Evolutionary conservation across 2,888 invertebrate genomes (phyloP).

Genomic region (Tenthredo distinguenda): DNA sequence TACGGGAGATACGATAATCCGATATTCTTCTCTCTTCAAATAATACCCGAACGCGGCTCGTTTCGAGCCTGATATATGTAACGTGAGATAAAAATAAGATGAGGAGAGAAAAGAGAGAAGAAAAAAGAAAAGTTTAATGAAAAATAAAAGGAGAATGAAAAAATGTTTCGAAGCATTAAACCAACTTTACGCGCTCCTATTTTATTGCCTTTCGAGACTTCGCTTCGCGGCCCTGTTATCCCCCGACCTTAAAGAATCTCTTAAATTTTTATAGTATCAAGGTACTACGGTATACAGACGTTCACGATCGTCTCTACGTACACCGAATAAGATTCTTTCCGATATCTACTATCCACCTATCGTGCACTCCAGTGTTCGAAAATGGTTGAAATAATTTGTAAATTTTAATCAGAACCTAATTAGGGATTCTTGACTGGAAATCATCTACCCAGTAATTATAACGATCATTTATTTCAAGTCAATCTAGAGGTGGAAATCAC

Average conservation of each 20-base stretch:
- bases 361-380: neutral
- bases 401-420: conserved; percentile 15
- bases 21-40: neutral
- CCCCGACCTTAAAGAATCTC: conserved; percentile 17
- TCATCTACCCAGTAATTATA: neutral
- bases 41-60: neutral
- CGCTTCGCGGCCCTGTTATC: neutral
- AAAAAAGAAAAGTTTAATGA: neutral
- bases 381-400: neutral
- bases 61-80: conserved; percentile 6
- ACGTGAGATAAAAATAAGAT: conserved; percentile 30
- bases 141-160: neutral
- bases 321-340: neutral
- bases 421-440: neutral
- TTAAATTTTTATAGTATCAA: conserved; percentile 42
- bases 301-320: neutral
- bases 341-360: neutral
- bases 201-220: conserved; percentile 38
- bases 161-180: conserved; percentile 7
- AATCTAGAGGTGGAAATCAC: neutral
- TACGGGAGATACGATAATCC: neutral
- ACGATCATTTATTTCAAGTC: neutral
- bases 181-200: conserved; percentile 42
- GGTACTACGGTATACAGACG: neutral
- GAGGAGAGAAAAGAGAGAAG: neutral